These are phyloP conservation scores for Pangasius mekongensis DNA, from an alignment of 2,797 vertebrate genomes.

Conservation along the genomic window DNA sequence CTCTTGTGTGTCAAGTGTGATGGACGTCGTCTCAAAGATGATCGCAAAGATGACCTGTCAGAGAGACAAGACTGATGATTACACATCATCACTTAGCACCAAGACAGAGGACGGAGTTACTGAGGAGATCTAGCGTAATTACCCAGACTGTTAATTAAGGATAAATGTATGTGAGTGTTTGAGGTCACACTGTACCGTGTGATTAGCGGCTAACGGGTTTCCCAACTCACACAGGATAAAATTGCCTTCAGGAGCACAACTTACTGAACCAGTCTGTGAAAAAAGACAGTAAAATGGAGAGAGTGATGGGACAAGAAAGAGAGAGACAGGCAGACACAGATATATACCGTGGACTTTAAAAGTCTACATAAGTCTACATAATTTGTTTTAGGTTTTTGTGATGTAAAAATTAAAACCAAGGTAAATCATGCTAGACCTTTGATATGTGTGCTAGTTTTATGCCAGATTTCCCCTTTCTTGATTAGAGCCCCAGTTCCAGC, in stretches of 20 bases:
- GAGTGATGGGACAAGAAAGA: neutral
- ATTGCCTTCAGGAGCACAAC: constrained; percentile 53
- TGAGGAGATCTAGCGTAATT: neutral
- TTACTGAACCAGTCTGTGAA: constrained; percentile 9
- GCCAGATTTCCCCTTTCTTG: neutral
- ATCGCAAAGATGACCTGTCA: constrained; percentile 81
- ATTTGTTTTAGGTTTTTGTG: neutral
- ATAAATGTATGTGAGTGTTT: neutral
- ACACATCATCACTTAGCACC: neutral
- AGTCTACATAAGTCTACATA: neutral
- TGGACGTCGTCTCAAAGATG: constrained; percentile 77
- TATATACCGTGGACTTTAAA: neutral
- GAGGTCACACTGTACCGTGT: constrained; percentile 63
- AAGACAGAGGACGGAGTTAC: neutral
- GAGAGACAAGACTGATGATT: neutral
- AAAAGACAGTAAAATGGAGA: neutral
- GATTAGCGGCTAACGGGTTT: constrained; percentile 85
- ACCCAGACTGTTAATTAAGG: neutral
- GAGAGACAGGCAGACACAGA: neutral
- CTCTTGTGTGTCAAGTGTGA: constrained; percentile 77
- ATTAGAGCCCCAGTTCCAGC: neutral
- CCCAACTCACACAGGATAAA: constrained; percentile 83
- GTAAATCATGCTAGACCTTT: neutral
- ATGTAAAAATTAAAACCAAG: neutral
- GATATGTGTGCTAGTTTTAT: neutral